These are phyloP conservation scores for Prietella phreatophila DNA, from an alignment of 2,113 vertebrate genomes.

Conservation along the genomic window DNA sequence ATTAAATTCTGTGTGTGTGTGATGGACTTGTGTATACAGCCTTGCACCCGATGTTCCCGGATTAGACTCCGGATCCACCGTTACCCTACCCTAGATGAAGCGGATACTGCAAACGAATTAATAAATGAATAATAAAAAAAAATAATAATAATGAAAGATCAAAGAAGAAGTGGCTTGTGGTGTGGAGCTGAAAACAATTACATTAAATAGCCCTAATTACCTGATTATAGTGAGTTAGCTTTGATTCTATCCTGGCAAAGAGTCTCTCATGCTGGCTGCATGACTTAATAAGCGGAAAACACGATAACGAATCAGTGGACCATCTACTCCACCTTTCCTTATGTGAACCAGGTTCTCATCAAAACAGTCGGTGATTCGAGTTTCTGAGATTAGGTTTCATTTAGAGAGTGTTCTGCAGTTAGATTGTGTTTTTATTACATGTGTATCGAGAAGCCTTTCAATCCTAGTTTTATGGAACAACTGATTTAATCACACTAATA, in stretches of 20 bases:
- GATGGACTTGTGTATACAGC: background rate
- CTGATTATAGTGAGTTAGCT: slow-evolving; percentile 84
- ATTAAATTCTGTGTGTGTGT: background rate
- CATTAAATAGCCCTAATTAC: slow-evolving; percentile 95
- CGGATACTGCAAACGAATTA: background rate
- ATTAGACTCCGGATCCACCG: background rate
- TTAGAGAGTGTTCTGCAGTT: background rate
- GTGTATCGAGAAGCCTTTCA: background rate
- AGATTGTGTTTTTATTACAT: background rate
- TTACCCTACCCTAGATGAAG: background rate
- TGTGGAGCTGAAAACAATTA: slow-evolving; percentile 90
- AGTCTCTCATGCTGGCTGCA: slow-evolving; percentile 92
- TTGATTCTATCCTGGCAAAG: slow-evolving; percentile 86
- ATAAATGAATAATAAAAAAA: background rate
- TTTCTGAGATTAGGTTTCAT: slow-evolving; percentile 69
- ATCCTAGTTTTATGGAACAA: background rate
- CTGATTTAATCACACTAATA: background rate
- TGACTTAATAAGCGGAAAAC: slow-evolving; percentile 89
- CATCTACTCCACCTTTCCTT: slow-evolving; percentile 92
- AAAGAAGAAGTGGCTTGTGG: slow-evolving; percentile 87
- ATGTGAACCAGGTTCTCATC: slow-evolving; percentile 90
- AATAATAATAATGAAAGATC: slow-evolving; percentile 44
- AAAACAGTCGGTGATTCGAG: slow-evolving; percentile 86
- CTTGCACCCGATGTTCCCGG: background rate
- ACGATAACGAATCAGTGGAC: slow-evolving; percentile 91